Evolutionary conservation across 2,888 invertebrate species (phyloP), one percentile per base, ranked within the genome.

Genomic region (Plebejus melissa): DNA sequence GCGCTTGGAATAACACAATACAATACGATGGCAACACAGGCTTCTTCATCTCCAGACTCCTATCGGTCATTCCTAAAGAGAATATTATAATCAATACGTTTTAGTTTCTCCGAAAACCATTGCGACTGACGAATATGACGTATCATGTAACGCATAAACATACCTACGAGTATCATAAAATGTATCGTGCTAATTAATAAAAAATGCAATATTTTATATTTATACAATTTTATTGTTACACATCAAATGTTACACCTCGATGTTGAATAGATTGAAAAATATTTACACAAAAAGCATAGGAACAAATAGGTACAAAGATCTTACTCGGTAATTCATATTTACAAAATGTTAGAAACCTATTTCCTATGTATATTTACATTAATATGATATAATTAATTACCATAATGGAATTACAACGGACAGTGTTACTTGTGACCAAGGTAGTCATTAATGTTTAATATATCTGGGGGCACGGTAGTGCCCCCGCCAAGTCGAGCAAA

Each of bases 281-380:
- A 72, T 72, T 72, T 54, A 72, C 54, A 54, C 72, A 72, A 32
- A 72, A 72, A 54, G 72, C 72, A 54, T 32, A 72, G 46, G 72
- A 72, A 72, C 32, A 32, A 54, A 72, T 54, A 65, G 65, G 65
- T 65, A 54, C 72, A 32, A 54, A 72, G 22, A 22, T 71, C 41
- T 41, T 71, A 71, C 46, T 46, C 4, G 41, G 71, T 46, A 71
- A 22, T 71, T 22, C 3, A 28, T 72, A 72, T 72, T 54, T 72
- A 72, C 72, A 72, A 72, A 54, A 72, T 72, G 32, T 65, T 28
- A 22, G 9, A 28, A 36, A 65, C 11, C 32, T 65, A 36, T 65
- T 32, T 32, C 32, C 28, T 65, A 65, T 7, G 22, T 58, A 32
- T 54, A 72, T 72, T 32, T 72, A 72, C 72, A 72, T 71, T 11